A percentile compares a stretch with the other conserved stretches of the same genome.
Evolutionary conservation across 92 coral and sea anemone species (phyloP).

Genomic region (Virgularia gustaviana): DNA sequence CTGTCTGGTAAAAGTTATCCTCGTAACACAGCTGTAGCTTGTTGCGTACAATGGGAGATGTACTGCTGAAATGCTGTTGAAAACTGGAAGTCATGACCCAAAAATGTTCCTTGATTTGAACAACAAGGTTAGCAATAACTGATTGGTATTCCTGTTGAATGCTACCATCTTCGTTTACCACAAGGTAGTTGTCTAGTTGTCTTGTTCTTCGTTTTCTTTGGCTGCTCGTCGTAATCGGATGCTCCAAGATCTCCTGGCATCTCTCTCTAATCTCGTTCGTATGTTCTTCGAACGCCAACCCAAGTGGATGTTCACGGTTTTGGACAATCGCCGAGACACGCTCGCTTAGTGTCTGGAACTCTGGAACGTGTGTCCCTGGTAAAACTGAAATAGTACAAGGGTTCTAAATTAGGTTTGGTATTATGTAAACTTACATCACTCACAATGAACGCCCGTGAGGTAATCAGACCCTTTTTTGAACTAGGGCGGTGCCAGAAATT

Average conservation of each 20-base stretch:
- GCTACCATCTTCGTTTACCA: constrained; percentile 63
- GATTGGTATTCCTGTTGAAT: constrained; percentile 35
- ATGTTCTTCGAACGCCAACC: constrained; percentile 61
- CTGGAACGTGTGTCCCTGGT: constrained; percentile 80
- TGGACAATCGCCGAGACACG: constrained; percentile 79
- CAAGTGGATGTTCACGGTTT: constrained; percentile 84
- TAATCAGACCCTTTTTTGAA: too few species aligned
- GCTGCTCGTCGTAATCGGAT: background rate
- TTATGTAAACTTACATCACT: background rate
- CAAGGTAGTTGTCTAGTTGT: constrained; percentile 26
- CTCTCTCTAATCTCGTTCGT: constrained; percentile 50
- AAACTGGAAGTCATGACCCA: constrained; percentile 56
- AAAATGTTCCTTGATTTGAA: constrained; percentile 45
- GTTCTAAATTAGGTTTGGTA: too few species aligned
- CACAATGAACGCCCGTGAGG: too few species aligned
- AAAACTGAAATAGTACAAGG: constrained; percentile 32
- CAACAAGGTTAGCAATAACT: constrained; percentile 40
- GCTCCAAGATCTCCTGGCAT: constrained; percentile 62
- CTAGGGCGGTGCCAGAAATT: too few species aligned
- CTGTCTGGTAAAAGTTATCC: constrained; percentile 74
- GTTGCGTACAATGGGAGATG: constrained; percentile 50
- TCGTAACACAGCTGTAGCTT: constrained; percentile 88
- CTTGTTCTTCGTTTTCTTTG: background rate
- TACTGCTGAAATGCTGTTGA: constrained; percentile 66
- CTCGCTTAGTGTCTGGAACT: constrained; percentile 89